phyloP scores from a whole-genome alignment of 2,113 vertebrate species.

The Catharus fuscescens region DNA sequence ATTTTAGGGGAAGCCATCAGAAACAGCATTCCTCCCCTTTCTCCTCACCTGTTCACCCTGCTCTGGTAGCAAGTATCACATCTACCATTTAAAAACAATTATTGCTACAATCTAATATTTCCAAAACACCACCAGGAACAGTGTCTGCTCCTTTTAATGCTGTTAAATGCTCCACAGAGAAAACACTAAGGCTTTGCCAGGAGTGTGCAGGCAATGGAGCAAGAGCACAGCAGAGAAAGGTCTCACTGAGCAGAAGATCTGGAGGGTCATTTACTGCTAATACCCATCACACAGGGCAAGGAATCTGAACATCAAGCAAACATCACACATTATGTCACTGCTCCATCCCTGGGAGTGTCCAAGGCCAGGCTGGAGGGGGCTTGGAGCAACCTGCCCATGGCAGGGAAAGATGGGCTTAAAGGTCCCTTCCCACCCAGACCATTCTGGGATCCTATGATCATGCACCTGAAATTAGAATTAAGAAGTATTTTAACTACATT shows the following conservation, averaged over 20 bases:
- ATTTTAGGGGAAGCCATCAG: not conserved
- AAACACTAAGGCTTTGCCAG: not conserved
- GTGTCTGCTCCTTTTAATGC: not conserved
- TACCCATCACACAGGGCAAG: not conserved
- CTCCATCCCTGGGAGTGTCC: not conserved
- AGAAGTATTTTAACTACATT: not conserved
- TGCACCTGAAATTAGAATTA: not conserved
- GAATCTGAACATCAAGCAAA: not conserved
- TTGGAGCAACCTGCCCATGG: not conserved
- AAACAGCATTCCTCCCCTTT: not conserved
- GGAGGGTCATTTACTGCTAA: not conserved
- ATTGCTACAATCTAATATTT: not conserved
- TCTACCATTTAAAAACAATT: not conserved
- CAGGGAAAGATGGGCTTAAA: not conserved
- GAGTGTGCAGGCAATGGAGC: not conserved
- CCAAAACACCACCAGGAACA: not conserved
- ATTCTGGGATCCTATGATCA: not conserved
- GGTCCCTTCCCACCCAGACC: not conserved
- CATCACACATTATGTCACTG: not conserved
- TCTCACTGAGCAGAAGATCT: not conserved
- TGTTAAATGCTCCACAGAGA: not conserved
- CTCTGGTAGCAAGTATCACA: not conserved
- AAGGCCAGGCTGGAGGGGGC: fast-evolving
- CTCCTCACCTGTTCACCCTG: not conserved
- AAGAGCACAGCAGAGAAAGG: not conserved